Evolutionary conservation across 2,113 vertebrate genomes (phyloP).

Genomic region (Myrmophylax atrothorax): DNA sequence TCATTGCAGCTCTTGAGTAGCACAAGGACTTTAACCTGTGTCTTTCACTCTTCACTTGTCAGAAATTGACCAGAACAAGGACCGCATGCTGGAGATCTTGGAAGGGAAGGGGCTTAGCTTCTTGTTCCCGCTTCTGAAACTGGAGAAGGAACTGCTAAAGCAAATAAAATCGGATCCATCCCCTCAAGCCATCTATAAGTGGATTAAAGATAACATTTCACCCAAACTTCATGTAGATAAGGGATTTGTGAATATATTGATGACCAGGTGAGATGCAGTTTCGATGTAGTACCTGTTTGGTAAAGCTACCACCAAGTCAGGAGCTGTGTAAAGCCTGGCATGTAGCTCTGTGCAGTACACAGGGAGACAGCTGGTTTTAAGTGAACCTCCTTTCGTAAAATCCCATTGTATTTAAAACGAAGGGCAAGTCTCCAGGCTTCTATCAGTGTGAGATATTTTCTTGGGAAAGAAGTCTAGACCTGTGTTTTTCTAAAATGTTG

Average conservation of each 20-base stretch:
- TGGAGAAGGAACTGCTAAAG: slow-evolving; percentile 97
- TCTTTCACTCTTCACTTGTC: not conserved
- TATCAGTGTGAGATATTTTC: not conserved
- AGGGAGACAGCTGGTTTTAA: fast-evolving
- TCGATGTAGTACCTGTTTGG: fast-evolving
- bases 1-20: fast-evolving
- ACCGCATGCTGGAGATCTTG: slow-evolving; percentile 98
- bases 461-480: not conserved
- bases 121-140: slow-evolving; percentile 96
- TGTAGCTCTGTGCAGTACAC: fast-evolving
- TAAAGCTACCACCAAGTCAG: fast-evolving
- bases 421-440: not conserved
- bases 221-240: slow-evolving; percentile 97
- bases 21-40: not conserved
- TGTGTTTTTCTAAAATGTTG: fast-evolving
- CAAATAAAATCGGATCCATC: slow-evolving; percentile 97
- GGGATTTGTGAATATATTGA: slow-evolving; percentile 99
- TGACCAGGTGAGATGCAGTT: slow-evolving; percentile 87
- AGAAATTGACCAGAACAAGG: slow-evolving; percentile 99
- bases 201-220: slow-evolving; percentile 99
- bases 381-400: not conserved
- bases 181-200: slow-evolving; percentile 98
- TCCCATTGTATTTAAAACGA: fast-evolving
- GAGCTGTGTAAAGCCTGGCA: fast-evolving
- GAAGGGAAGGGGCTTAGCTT: slow-evolving; percentile 98